Percentiles rank a stretch among this genome's conserved stretches.
Evolutionary conservation across 2,888 invertebrate species (phyloP).

Genomic region (Callyntrura sp.): DNA sequence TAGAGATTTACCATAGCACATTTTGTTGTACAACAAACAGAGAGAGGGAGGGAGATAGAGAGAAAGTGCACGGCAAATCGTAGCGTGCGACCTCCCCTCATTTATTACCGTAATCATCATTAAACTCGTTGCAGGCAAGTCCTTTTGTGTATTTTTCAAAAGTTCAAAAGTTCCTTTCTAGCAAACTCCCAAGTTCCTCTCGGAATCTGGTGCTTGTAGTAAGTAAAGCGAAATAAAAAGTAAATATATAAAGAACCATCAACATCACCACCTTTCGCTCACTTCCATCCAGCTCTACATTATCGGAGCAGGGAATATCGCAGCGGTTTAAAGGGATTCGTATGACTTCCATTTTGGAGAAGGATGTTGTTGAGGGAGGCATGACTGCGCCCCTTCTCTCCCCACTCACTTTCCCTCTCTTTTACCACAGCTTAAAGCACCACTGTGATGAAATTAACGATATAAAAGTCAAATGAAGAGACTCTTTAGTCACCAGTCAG

Average conservation of each 20-base stretch:
- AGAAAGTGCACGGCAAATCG: too few relatives aligned
- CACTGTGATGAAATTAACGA: conserved; percentile 13
- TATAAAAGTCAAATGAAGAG: conserved; percentile 39
- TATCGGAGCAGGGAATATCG: neutral
- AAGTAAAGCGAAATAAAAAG: neutral
- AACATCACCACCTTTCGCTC: too few relatives aligned
- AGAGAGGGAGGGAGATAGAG: neutral
- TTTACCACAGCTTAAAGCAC: conserved; percentile 7
- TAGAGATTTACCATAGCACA: neutral
- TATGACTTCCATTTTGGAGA: conserved; percentile 4
- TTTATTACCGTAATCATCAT: conserved; percentile 52
- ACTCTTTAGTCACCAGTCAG: neutral
- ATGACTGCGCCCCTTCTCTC: conserved; percentile 2
- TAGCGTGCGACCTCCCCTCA: neutral
- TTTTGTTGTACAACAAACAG: neutral
- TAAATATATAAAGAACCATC: neutral
- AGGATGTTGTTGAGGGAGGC: neutral
- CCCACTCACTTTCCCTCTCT: conserved; percentile 41
- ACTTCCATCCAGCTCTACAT: neutral
- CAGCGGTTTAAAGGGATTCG: neutral
- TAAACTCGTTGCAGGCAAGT: conserved; percentile 12
- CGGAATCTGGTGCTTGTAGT: neutral
- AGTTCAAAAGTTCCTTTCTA: neutral
- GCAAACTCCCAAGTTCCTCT: neutral
- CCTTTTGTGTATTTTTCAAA: conserved; percentile 17